phyloP scores from a whole-genome alignment of 2,888 invertebrate genomes.

The Megalurothrips usitatus region DNA sequence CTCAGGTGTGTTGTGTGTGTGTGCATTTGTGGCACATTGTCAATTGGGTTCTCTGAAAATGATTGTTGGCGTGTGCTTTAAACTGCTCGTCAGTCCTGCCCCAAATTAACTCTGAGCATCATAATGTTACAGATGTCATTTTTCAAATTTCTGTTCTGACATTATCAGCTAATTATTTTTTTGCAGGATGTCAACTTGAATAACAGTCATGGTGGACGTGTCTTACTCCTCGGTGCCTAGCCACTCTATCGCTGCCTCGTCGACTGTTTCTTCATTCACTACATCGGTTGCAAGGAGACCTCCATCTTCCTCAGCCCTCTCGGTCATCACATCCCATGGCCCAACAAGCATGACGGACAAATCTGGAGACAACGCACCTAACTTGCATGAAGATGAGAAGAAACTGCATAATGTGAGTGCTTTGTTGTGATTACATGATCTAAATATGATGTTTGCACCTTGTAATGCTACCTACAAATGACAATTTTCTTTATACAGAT shows the following conservation, averaged over 20 bases:
- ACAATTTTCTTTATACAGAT: constrained; percentile 43
- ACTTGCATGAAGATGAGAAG: background rate
- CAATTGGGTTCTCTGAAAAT: background rate
- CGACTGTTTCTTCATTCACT: background rate
- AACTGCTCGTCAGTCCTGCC: background rate
- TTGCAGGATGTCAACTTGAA: background rate
- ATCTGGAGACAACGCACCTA: background rate
- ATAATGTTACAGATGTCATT: background rate
- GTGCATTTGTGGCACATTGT: background rate
- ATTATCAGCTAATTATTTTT: background rate
- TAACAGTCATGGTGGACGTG: background rate
- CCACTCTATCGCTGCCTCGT: background rate
- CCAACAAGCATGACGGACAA: background rate
- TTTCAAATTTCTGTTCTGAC: background rate
- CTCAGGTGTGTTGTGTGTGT: background rate
- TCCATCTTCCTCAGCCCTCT: background rate
- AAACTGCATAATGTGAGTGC: background rate
- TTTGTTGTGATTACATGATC: background rate
- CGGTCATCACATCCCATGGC: background rate
- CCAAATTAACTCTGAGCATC: background rate
- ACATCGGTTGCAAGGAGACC: background rate
- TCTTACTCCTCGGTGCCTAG: background rate
- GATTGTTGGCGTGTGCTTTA: background rate
- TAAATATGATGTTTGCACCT: background rate
- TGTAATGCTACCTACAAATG: background rate